Evolutionary conservation across 2,888 invertebrate genomes (phyloP), one percentile per base, ranked within the genome.

Genomic region (Drosophila nigricruria): DNA sequence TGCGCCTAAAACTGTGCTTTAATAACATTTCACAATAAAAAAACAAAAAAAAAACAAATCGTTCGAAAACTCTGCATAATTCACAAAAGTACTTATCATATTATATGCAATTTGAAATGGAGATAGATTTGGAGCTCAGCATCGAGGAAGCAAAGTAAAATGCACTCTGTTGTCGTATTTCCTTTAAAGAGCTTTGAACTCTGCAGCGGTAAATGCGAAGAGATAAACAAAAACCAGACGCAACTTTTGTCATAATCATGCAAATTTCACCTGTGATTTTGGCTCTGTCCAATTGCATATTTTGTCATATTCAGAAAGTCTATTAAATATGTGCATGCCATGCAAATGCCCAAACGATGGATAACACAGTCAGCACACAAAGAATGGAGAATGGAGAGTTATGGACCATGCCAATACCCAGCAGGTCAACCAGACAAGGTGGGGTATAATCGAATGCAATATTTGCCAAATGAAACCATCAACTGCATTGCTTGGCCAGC

Each of bases 321-420:
- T 77, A 89, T 84, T 89, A 82, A 88, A 89, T 88, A 89, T 84
- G 84, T 89, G 89, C 84, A 84, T 84, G 88, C 64, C 73, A 81
- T 81, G 70, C 78, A 81, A 81, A 84, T 82, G 88, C 50, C 61
- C 30, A 61, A 70, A 67, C 66, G 49, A 64, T 61, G 45, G 47
- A 65, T 57, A 68, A 43, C 77, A 72, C 54, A 77, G 49, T 54
- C 58, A 60, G 47, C 59, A 45, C 60, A 36, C 23, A 57, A 1
- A 30, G 9, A 25, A 2, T 42, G n/a, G n/a, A 42, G 70, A 54
- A 76, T 27, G 25, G 78, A 72, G 74, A 72, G 79, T 77, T 82
- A 74, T 88, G 81, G 68, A 74, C 82, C 70, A 50, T 65, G 38
- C 27, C 50, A 62, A 65, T 82, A 73, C 66, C 65, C 73, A 74